Evolutionary conservation across 1,140 invertebrate genomes (phyloP).

Genomic region (Scaptomyza pallida): DNA sequence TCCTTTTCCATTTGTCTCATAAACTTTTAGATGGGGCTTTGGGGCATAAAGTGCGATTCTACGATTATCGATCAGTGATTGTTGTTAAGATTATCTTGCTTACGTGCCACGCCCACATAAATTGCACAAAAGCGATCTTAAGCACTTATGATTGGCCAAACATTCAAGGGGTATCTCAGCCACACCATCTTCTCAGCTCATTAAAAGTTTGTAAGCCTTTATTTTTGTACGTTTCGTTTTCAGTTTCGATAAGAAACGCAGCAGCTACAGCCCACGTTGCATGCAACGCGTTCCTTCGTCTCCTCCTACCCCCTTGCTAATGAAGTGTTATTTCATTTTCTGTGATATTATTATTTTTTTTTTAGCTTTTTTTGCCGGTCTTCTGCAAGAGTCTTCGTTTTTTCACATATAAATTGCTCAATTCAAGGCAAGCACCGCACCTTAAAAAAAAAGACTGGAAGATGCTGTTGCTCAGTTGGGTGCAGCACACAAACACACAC

Average conservation of each 20-base stretch:
- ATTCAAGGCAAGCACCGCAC: conserved; percentile 71
- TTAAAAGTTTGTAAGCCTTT: conserved; percentile 61
- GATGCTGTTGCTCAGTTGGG: conserved; percentile 9
- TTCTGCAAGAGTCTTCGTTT: not conserved
- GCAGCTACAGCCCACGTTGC: conserved; percentile 51
- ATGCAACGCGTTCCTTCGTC: conserved; percentile 1
- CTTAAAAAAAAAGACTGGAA: conserved; percentile 51
- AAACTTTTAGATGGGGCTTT: conserved; percentile 10
- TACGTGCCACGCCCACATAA: not conserved
- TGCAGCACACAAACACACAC: no score
- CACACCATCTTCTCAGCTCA: conserved; percentile 61
- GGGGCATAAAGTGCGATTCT: conserved; percentile 4
- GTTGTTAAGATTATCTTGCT: conserved; percentile 1
- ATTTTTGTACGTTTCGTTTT: conserved; percentile 49
- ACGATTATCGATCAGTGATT: not conserved
- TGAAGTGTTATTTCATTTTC: conserved; percentile 75
- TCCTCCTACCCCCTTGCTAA: conserved; percentile 41
- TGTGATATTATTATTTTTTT: conserved; percentile 17
- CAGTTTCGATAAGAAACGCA: conserved; percentile 23
- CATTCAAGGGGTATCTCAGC: conserved; percentile 42
- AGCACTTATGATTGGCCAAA: conserved; percentile 50
- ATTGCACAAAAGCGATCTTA: conserved; percentile 28
- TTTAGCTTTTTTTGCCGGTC: conserved; percentile 14
- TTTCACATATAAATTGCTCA: conserved; percentile 70
- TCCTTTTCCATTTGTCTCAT: conserved; percentile 19